phyloP scores from a whole-genome alignment of 2,113 vertebrate species.

The Heliornis fulica region DNA sequence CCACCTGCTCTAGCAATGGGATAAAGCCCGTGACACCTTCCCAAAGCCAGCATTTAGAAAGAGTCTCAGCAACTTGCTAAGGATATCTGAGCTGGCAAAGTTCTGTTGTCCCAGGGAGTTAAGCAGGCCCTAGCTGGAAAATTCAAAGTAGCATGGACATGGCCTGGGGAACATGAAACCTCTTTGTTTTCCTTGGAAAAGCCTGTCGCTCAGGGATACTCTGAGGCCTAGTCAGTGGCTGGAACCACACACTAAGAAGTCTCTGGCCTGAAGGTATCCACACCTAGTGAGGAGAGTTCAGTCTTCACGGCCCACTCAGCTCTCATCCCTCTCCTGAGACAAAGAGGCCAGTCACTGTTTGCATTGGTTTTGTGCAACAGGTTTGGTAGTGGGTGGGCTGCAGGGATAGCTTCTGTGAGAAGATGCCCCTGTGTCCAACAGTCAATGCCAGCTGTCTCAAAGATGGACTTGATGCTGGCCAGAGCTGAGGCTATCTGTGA shows the following conservation, averaged over 20 bases:
- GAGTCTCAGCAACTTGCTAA: not conserved
- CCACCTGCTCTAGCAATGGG: not conserved
- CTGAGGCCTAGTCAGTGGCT: not conserved
- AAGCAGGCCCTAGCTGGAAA: not conserved
- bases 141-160: not conserved
- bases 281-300: not conserved
- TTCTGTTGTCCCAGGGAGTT: not conserved
- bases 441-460: not conserved
- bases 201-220: not conserved
- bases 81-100: not conserved
- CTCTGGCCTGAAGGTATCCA: not conserved
- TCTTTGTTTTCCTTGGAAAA: not conserved
- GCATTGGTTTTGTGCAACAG: not conserved
- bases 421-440: not conserved
- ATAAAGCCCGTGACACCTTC: not conserved
- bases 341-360: not conserved
- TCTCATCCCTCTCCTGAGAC: not conserved
- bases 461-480: accelerated
- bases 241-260: not conserved
- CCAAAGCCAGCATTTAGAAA: not conserved
- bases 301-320: not conserved
- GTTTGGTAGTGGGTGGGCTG: not conserved
- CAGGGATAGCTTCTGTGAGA: not conserved
- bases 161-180: not conserved
- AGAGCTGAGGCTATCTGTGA: not conserved